Base-by-base conservation (phyloP, 2,888 invertebrate species). In the Dinocampus coccinellae region DNA sequence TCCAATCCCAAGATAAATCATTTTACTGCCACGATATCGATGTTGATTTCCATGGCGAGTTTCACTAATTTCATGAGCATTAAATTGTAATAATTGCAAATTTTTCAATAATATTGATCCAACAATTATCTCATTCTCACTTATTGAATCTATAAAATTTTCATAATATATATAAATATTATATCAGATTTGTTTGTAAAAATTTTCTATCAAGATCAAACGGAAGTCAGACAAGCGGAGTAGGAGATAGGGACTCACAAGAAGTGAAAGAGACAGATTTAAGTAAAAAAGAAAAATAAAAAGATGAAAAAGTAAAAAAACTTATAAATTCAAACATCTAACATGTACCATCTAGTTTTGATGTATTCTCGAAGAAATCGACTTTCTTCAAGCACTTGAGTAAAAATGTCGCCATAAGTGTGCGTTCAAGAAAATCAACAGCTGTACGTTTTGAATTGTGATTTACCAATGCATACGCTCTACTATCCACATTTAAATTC, bases 1-100 rank as follows among this genome's bases (percentile, higher is more conserved):
- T 0, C 92, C 95, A 1, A 94, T 92, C 0, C 93, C 93, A 16
- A 92, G 88, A 80, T 92, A 91, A 1, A 89, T 81, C 0, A 90
- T 87, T 80, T 90, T 91, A 24, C 91, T 89, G 0, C 89, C 90
- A 29, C 86, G 88, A 80, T 88, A 88, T 75, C 84, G 81, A 79
- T 90, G 90, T 70, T 91, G 89, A 1, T 86, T 83, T 0, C 89
- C 89, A 1, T 90, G 88, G 7, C 91, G 81, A 0, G 92, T 93
- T 82, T 94, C 94, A 78, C 91, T 93, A 42, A 96, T 91, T 88
- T 95, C 95, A 82, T 96, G 95, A 0, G 95, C 95, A 83, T 96
- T 96, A 85, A 95, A 96, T 84, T 95, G 95, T 13, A 95, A 87
- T 64, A 94, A 89, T 86, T 95, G 93, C 10, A 95, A 89, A 79